Evolutionary conservation across 1,140 invertebrate species (phyloP).

Genomic region (Aphelinus atriplicis): DNA sequence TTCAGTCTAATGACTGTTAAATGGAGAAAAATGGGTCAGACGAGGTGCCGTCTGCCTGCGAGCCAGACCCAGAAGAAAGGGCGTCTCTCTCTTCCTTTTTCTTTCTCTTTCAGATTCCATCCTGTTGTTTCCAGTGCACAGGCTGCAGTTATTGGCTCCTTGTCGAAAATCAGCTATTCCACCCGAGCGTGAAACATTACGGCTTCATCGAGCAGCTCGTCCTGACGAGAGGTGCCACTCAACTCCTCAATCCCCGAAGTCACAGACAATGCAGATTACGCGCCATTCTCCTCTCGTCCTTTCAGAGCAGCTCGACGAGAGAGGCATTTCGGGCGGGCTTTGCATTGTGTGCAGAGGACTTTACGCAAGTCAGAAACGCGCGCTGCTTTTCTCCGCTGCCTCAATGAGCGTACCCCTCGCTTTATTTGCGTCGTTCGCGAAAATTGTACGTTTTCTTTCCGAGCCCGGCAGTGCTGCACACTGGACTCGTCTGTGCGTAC

Average conservation of each 20-base stretch:
- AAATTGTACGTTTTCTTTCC: too few species aligned
- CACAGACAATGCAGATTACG: constrained; percentile 49
- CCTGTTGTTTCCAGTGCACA: neutral
- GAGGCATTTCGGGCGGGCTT: neutral
- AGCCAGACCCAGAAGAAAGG: too few species aligned
- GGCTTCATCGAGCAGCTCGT: constrained; percentile 41
- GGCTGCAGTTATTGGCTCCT: neutral
- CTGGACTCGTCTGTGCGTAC: too few species aligned
- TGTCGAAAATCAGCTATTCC: neutral
- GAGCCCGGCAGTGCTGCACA: too few species aligned
- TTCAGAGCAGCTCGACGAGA: neutral
- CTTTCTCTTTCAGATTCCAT: too few species aligned
- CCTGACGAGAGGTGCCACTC: constrained; percentile 40
- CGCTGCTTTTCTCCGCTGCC: neutral
- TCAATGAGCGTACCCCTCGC: too few species aligned
- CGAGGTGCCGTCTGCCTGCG: too few species aligned
- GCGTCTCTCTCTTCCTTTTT: too few species aligned
- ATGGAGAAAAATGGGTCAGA: constrained; percentile 9
- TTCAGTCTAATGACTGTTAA: too few species aligned
- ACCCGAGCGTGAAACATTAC: constrained; percentile 31
- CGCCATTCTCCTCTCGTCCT: neutral
- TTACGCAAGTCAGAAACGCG: neutral
- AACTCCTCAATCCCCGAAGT: constrained; percentile 49
- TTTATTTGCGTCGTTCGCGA: too few species aligned
- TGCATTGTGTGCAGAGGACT: constrained; percentile 9